These are phyloP conservation scores for Nephrotoma flavescens DNA, from an alignment of 2,888 invertebrate species.

Conservation along the genomic window DNA sequence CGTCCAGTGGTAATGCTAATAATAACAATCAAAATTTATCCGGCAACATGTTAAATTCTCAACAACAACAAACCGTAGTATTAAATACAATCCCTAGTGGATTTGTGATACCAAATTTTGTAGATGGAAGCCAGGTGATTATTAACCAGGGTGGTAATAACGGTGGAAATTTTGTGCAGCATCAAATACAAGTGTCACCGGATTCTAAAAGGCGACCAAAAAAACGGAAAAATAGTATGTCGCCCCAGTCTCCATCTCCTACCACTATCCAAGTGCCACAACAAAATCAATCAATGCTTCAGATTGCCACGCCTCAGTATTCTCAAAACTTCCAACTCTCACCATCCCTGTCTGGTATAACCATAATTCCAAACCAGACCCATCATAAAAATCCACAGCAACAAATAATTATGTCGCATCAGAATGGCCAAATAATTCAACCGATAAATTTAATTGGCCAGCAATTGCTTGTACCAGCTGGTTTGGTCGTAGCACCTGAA, in stretches of 20 bases:
- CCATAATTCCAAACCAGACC: constrained; percentile 32
- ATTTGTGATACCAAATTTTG: constrained; percentile 49
- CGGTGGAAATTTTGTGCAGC: constrained; percentile 15
- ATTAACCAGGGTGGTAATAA: constrained; percentile 34
- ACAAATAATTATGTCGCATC: constrained; percentile 21
- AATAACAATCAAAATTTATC: background rate
- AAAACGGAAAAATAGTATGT: constrained; percentile 48
- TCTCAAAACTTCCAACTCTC: constrained; percentile 63
- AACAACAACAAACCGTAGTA: constrained; percentile 62
- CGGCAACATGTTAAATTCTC: constrained; percentile 19
- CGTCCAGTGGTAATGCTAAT: background rate
- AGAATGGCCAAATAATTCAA: constrained; percentile 52
- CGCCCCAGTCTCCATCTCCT: constrained; percentile 20
- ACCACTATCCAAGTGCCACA: constrained; percentile 25
- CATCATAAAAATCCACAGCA: constrained; percentile 35
- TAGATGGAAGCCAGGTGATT: constrained; percentile 58
- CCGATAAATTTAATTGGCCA: constrained; percentile 73
- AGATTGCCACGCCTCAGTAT: constrained; percentile 41
- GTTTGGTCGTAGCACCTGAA: constrained; percentile 72
- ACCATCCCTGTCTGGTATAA: constrained; percentile 61
- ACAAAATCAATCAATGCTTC: constrained; percentile 42
- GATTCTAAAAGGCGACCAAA: constrained; percentile 55
- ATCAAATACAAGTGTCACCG: constrained; percentile 39
- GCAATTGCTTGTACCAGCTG: constrained; percentile 71
- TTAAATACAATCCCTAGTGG: constrained; percentile 67